phyloP scores from a whole-genome alignment of 2,888 invertebrate genomes.

The Ormyrus labotus region DNA sequence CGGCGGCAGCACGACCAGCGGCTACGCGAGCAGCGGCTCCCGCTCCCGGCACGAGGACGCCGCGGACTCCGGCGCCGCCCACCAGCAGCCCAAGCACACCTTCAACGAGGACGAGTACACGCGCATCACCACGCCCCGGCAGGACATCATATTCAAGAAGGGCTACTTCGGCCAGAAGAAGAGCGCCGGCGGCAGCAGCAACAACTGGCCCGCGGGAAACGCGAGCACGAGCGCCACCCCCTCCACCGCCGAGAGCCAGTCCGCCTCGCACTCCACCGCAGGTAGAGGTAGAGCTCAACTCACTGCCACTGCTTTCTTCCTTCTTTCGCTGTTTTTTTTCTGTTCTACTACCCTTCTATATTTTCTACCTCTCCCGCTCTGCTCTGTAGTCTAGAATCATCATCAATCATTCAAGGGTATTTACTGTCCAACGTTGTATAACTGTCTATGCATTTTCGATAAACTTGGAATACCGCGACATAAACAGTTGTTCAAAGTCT shows the following conservation, averaged over 20 bases:
- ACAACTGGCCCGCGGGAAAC: slow-evolving; percentile 44
- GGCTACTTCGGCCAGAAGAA: slow-evolving; percentile 80
- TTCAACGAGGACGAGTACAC: slow-evolving; percentile 83
- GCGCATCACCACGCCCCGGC: slow-evolving; percentile 83
- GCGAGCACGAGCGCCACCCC: slow-evolving; percentile 73
- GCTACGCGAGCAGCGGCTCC: slow-evolving; percentile 63
- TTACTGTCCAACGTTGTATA: too few species aligned
- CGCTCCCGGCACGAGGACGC: slow-evolving; percentile 64
- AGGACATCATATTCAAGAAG: slow-evolving; percentile 84
- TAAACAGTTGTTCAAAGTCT: too few species aligned
- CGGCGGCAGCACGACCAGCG: slow-evolving; percentile 61
- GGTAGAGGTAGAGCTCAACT: slow-evolving; percentile 60
- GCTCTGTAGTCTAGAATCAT: too few species aligned
- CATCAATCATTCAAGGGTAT: too few species aligned
- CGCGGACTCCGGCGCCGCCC: slow-evolving; percentile 58
- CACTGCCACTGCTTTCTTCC: neutral
- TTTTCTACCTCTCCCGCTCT: too few species aligned
- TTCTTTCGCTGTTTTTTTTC: too few species aligned
- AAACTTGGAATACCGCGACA: too few species aligned
- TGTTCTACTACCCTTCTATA: too few species aligned
- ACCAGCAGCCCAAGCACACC: slow-evolving; percentile 65
- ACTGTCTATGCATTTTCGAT: too few species aligned
- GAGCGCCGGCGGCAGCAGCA: neutral
- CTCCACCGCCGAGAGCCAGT: slow-evolving; percentile 74
- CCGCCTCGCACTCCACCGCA: slow-evolving; percentile 74